Evolutionary conservation across 2,113 vertebrate genomes (phyloP).

Genomic region (Anthoscopus minutus): DNA sequence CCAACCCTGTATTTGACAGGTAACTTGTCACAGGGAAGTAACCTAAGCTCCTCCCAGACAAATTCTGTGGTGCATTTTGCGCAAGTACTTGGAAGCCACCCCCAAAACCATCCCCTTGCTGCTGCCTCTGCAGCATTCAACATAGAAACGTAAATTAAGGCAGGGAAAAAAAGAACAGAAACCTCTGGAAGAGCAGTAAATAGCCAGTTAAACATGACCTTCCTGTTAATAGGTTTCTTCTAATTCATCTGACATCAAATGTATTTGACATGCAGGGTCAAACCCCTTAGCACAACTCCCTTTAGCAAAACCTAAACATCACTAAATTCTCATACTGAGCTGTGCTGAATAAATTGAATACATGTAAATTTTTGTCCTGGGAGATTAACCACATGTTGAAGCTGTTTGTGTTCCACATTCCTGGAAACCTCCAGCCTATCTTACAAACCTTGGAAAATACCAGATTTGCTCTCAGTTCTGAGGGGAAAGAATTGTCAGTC

Average conservation of each 20-base stretch:
- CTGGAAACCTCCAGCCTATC: neutral
- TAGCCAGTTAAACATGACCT: neutral
- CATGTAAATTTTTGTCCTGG: fast-evolving
- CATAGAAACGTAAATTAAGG: neutral
- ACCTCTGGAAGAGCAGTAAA: neutral
- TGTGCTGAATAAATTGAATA: neutral
- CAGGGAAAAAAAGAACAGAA: neutral
- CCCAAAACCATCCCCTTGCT: neutral
- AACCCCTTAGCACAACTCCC: no score
- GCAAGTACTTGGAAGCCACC: neutral
- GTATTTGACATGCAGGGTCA: neutral
- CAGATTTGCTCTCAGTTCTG: neutral
- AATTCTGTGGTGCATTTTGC: neutral
- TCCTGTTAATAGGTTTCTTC: neutral
- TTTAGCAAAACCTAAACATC: neutral
- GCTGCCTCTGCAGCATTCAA: neutral
- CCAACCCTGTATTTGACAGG: neutral
- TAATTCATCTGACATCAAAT: neutral
- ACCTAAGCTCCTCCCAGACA: neutral
- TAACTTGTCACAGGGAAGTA: neutral
- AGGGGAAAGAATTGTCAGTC: neutral
- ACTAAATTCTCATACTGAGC: neutral
- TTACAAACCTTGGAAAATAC: neutral
- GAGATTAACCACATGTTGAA: neutral
- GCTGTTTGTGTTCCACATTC: neutral